Evolutionary conservation across 2,888 invertebrate species (phyloP), one percentile per base, ranked within the genome.

Genomic region (Andrena fulva): DNA sequence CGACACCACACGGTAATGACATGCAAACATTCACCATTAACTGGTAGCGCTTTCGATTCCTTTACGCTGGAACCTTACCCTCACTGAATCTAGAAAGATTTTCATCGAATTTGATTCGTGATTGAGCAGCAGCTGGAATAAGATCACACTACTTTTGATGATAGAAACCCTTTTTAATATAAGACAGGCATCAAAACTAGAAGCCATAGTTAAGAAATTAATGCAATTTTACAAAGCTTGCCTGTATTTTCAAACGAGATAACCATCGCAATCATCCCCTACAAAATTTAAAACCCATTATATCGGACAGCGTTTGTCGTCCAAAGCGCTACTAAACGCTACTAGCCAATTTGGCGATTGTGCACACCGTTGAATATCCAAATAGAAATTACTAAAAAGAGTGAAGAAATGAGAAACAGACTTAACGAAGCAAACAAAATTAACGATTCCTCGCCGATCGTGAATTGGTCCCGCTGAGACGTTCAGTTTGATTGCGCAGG

Each of bases 1-100:
- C 85, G 92, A 93, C 90, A 93, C 90, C 85, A 89, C 89, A 93
- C 92, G 94, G 93, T 94, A 93, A 88, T 84, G 64, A 64, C 87
- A 87, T 69, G 71, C 77, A 81, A 82, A 86, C 85, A 77, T 87
- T 91, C 91, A 88, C 52, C 80, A 74, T 24, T 62, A 1, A 54
- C 42, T 60, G 59, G 76, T 73, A 73, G 74, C 80, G 82, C 77
- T 77, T 85, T 85, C 52, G 79, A 72, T 72, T 48, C 31, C 20
- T 7, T 24, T 31, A 8, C 71, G 50, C 35, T 63, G 63, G 8
- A 31, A 52, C 27, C 8, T 6, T 31, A 42, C 12, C 42, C 42
- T 29, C 5, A 0, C 27, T 4, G 42, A 6, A 3, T 67, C 12
- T 31, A 16, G 16, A 24, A 54, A 48, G 5, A 64, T 60, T 31